Conservation (phyloP, 64 coral and sea anemone species). For the Actinia tenebrosa region DNA sequence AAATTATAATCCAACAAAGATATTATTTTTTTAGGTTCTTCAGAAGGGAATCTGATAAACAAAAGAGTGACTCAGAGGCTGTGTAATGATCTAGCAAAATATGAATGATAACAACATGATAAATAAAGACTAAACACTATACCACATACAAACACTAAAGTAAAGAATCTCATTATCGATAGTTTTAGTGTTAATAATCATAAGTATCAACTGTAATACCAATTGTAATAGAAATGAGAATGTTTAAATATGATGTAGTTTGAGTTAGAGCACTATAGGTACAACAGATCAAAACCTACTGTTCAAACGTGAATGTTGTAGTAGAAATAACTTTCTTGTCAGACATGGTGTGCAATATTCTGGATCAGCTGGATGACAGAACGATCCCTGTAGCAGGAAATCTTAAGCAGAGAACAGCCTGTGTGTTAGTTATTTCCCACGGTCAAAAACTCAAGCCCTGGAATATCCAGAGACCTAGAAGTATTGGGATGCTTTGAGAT, state of each 20-base stretch:
- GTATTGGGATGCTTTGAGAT: not conserved
- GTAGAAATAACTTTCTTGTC: not conserved
- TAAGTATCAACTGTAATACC: not conserved
- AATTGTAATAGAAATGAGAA: not conserved
- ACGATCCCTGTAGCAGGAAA: not conserved
- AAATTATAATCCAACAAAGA: not conserved
- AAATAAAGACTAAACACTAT: not conserved
- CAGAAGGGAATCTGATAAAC: not conserved
- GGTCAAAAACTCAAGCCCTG: not conserved
- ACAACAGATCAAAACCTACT: conserved; percentile 9
- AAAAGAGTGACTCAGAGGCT: not conserved
- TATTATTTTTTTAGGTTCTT: not conserved
- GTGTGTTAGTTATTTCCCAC: not conserved
- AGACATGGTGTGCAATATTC: not conserved
- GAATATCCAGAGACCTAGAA: not conserved
- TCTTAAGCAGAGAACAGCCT: not conserved
- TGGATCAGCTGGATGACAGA: not conserved
- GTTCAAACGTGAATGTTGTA: conserved; percentile 10
- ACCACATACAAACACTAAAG: not conserved
- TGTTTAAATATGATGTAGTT: not conserved
- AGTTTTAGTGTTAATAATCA: not conserved
- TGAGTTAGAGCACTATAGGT: not conserved
- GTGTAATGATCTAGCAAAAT: not conserved
- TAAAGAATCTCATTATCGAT: not conserved
- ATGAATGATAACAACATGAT: not conserved